phyloP scores from a whole-genome alignment of 2,888 invertebrate species.

The Cacoxenus indagator region DNA sequence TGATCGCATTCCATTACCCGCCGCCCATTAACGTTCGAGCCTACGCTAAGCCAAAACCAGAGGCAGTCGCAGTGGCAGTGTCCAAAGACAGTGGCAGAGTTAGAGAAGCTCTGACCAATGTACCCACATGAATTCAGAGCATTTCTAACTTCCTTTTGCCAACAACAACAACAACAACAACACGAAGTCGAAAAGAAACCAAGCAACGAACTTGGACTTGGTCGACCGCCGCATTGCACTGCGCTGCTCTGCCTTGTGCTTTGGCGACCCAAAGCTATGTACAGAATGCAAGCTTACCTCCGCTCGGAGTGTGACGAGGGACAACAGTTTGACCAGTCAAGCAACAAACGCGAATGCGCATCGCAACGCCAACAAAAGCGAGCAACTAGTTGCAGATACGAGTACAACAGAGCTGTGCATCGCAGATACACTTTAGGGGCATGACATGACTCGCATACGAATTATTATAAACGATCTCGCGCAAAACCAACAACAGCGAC shows the following conservation, averaged over 20 bases:
- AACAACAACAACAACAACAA: slow-evolving; percentile 38
- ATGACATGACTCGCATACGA: slow-evolving; percentile 67
- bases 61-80: too few relatives aligned
- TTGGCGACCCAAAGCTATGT: slow-evolving; percentile 49
- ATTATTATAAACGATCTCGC: slow-evolving; percentile 64
- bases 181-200: slow-evolving; percentile 20
- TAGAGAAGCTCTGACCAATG: slow-evolving; percentile 26
- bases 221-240: slow-evolving; percentile 16
- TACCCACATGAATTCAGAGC: slow-evolving; percentile 56
- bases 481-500: slow-evolving; percentile 52
- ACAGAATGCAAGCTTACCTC: slow-evolving; percentile 29
- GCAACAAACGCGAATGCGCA: slow-evolving; percentile 14
- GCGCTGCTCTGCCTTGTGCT: slow-evolving; percentile 31
- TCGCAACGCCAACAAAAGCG: slow-evolving; percentile 17
- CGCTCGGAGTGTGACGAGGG: slow-evolving; percentile 28
- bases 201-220: not conserved
- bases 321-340: slow-evolving; percentile 11
- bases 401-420: slow-evolving; percentile 40
- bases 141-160: slow-evolving; percentile 60
- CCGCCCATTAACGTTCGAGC: not conserved
- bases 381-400: slow-evolving; percentile 54
- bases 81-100: too few relatives aligned
- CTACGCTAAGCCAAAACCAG: slow-evolving; percentile 27
- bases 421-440: slow-evolving; percentile 64
- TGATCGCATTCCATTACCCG: slow-evolving; percentile 3